Conservation (phyloP, 2,888 invertebrate genomes). For the Venusia cambrica region DNA sequence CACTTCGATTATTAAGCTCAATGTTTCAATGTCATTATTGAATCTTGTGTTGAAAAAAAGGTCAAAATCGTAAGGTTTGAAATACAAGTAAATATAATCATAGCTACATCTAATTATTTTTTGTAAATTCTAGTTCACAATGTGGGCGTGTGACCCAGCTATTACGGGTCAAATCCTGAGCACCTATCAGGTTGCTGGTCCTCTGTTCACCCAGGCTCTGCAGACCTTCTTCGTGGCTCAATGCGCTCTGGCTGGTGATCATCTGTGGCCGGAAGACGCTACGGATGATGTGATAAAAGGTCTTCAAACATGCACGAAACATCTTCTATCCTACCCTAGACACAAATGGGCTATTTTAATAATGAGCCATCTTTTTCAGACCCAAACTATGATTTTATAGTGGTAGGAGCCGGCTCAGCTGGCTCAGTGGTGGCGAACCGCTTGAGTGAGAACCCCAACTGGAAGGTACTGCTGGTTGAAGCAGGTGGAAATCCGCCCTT, state of each 20-base stretch:
- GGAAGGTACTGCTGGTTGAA: slow-evolving; percentile 82
- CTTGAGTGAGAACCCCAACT: slow-evolving; percentile 78
- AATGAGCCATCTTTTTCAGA: slow-evolving; percentile 49
- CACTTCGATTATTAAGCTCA: too few species aligned
- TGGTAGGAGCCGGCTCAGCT: slow-evolving; percentile 84
- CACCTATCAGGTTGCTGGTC: slow-evolving; percentile 59
- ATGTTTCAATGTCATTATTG: too few species aligned
- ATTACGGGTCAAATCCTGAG: slow-evolving; percentile 48
- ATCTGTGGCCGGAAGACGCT: slow-evolving; percentile 80
- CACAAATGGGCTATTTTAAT: too few species aligned
- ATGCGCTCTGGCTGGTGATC: slow-evolving; percentile 78
- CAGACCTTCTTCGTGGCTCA: slow-evolving; percentile 82
- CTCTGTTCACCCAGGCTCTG: slow-evolving; percentile 80
- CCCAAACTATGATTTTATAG: slow-evolving; percentile 82
- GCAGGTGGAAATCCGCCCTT: slow-evolving; percentile 83
- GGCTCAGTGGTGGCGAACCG: slow-evolving; percentile 83
- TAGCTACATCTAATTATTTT: too few species aligned
- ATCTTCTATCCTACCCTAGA: too few species aligned
- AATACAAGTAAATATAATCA: too few species aligned
- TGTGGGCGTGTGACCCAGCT: slow-evolving; percentile 63
- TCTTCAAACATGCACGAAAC: slow-evolving; percentile 23
- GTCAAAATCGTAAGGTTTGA: too few species aligned
- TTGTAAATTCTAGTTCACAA: slow-evolving; percentile 36
- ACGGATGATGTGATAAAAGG: slow-evolving; percentile 54
- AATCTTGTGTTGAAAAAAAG: too few species aligned